Evolutionary conservation across 2,888 invertebrate genomes (phyloP), one percentile per base, ranked within the genome.

Genomic region (Ariolimax columbianus): DNA sequence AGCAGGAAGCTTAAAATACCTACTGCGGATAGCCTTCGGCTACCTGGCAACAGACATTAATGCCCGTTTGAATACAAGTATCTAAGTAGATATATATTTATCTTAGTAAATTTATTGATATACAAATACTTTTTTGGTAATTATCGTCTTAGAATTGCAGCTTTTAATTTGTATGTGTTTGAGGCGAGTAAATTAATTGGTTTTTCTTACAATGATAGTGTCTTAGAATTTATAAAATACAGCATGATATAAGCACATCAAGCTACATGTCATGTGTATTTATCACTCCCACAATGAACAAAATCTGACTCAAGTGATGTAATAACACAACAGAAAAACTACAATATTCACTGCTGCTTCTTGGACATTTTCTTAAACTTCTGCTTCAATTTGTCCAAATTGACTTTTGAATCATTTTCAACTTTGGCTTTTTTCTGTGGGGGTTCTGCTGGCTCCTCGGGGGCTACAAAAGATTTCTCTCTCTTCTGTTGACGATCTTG

Each of bases 401-500:
- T 82, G 14, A 85, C 85, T 72, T 82, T 85, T 7, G 77, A 66
- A 63, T 40, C 47, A 14, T 51, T 47, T 30, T 75, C 81, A 33
- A 7, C 40, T 59, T 80, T 85, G 26, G 9, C 38, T 36, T 82
- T 85, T 38, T 85, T 85, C 59, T 75, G 38, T 40, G 82, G 36
- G 38, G 70, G 82, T 40, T 82, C 82, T 36, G 36, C 2, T 0
- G 81, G 33, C 47, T 85, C 85, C 19, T 85, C 85, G 38, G 85
- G 85, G n/a, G 85, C 77, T 51, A 85, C 51, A 33, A 85, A 85
- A 43, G 85, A 75, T 38, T 77, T 82, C 36, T 85, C 77, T 33
- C 85, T 73, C 68, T 85, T 85, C 33, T 85, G 66, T 33, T 82
- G 82, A 0, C 85, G 77, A 26, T 85, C 85, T 77, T 85, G 85